A percentile compares a stretch with the other conserved stretches of the same genome.
Conservation (phyloP, 1,140 invertebrate genomes). For the Melipona quadrifasciata region DNA sequence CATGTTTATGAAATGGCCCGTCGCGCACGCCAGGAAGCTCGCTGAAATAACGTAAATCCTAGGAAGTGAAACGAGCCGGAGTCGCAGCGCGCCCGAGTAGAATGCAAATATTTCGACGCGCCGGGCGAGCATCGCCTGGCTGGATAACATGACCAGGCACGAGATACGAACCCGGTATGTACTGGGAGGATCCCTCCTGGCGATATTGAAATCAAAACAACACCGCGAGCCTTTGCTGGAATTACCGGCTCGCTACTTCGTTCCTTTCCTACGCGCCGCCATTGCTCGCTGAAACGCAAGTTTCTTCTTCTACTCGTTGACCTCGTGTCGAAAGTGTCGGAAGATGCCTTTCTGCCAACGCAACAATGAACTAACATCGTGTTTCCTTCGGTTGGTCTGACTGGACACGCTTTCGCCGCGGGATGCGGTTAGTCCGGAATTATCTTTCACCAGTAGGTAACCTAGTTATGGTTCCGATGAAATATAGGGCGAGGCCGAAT, state of each 20-base stretch:
- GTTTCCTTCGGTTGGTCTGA: neutral
- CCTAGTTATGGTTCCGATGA: neutral
- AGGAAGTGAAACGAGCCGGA: constrained; percentile 47
- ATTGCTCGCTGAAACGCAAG: neutral
- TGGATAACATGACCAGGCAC: constrained; percentile 7
- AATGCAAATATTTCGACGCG: constrained; percentile 65
- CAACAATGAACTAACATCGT: neutral
- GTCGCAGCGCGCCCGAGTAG: constrained; percentile 27
- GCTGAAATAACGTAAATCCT: constrained; percentile 67
- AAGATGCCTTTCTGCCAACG: neutral
- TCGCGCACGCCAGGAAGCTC: constrained; percentile 41
- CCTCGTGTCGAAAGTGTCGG: neutral
- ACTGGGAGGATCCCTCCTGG: neutral
- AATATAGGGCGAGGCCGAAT: neutral
- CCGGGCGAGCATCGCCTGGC: neutral
- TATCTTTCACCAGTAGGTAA: neutral
- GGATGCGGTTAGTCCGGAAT: neutral
- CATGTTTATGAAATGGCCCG: constrained; percentile 71
- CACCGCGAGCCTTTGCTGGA: neutral
- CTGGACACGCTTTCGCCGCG: neutral
- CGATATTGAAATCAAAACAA: constrained; percentile 54
- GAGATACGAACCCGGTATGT: neutral
- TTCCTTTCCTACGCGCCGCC: neutral
- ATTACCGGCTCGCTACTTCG: constrained; percentile 1
- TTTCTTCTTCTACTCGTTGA: neutral